These are phyloP conservation scores for Strigamia crassipes DNA, from an alignment of 2,888 invertebrate species.

Conservation along the genomic window DNA sequence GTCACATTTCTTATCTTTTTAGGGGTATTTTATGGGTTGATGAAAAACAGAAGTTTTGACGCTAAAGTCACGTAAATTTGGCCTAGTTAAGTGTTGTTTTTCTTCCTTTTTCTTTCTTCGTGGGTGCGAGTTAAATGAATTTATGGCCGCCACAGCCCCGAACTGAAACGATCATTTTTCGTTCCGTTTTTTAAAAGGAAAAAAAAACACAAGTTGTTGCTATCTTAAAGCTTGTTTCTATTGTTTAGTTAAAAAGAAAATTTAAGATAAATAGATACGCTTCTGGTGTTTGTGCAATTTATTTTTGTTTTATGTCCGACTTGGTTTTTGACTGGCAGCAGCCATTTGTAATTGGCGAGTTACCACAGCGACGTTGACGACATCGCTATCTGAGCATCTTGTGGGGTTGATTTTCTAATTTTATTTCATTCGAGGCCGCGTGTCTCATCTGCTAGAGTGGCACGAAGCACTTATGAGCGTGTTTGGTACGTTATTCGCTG, in stretches of 20 bases:
- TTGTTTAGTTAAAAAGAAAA: not conserved
- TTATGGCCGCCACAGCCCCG: not conserved
- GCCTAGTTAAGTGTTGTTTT: constrained; percentile 1
- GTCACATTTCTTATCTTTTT: constrained; percentile 29
- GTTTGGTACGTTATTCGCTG: not conserved
- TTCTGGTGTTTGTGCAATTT: constrained; percentile 14
- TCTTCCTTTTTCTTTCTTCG: not conserved
- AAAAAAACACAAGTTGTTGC: not conserved
- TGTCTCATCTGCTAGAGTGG: not conserved
- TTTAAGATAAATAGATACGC: no score
- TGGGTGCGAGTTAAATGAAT: not conserved
- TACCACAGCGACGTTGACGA: constrained; percentile 19
- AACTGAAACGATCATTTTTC: constrained; percentile 23
- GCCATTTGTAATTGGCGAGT: constrained; percentile 23
- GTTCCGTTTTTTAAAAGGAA: not conserved
- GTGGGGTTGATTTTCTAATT: constrained; percentile 37
- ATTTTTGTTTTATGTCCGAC: not conserved
- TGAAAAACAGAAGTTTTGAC: not conserved
- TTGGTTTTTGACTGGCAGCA: not conserved
- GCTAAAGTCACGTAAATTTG: constrained; percentile 13
- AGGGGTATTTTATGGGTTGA: not conserved
- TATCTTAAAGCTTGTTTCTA: constrained; percentile 12
- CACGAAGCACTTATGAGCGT: not conserved
- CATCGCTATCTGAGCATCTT: constrained; percentile 23
- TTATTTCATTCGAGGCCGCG: not conserved